Evolutionary conservation across 2,113 vertebrate species (phyloP).

Genomic region (Erinaceus europaeus): DNA sequence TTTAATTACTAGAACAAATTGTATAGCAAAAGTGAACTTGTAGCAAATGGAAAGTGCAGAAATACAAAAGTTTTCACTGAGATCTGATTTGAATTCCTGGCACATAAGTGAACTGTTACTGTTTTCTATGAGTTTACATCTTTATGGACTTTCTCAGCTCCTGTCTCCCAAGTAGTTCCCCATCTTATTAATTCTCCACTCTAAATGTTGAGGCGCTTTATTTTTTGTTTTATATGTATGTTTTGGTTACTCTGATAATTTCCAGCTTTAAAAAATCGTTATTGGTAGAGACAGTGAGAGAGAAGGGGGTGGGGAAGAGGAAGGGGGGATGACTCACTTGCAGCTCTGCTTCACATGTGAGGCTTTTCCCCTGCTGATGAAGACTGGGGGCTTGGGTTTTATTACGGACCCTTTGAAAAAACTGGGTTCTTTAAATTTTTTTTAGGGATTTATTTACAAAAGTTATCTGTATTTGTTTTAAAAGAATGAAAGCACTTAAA

Average conservation of each 20-base stretch:
- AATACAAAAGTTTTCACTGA: not conserved
- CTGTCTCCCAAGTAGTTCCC: no score
- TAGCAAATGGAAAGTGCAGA: constrained; percentile 37
- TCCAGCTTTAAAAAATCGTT: no score
- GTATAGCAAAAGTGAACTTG: constrained; percentile 6
- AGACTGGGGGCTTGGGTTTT: no score
- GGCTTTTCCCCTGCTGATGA: no score
- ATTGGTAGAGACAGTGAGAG: no score
- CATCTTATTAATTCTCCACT: not conserved
- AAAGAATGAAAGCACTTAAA: not conserved
- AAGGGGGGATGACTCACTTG: no score
- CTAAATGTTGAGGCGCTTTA: not conserved
- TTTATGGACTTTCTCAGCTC: no score
- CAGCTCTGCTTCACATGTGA: no score
- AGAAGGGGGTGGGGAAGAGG: no score
- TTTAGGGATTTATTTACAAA: not conserved
- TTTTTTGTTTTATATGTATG: not conserved
- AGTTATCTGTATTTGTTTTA: not conserved
- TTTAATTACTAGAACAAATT: not conserved
- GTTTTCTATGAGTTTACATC: no score
- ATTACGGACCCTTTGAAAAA: no score
- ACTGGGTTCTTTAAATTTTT: not conserved
- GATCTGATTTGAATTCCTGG: not conserved
- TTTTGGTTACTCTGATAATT: not conserved
- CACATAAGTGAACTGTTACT: not conserved